Conservation (phyloP, 2,113 vertebrate genomes). For the Pygoscelis antarcticus region DNA sequence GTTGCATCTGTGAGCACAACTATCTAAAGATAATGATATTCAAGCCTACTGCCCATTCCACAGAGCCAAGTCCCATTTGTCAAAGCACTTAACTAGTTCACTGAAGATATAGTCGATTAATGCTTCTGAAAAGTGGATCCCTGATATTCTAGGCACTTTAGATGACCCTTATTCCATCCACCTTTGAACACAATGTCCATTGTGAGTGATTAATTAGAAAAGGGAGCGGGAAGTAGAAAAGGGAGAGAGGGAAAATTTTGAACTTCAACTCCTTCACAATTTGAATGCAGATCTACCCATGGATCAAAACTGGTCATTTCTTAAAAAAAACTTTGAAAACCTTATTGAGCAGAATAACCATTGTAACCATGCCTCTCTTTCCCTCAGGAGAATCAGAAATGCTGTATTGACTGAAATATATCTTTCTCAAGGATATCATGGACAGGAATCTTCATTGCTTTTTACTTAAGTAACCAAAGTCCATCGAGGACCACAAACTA, state of each 20-base stretch:
- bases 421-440: background rate
- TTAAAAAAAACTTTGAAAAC: background rate
- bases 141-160: background rate
- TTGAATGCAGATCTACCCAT: background rate
- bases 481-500: background rate
- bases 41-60: background rate
- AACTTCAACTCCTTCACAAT: background rate
- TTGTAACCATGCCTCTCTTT: background rate
- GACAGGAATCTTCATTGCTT: background rate
- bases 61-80: background rate
- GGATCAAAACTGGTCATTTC: background rate
- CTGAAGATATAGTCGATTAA: background rate
- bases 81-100: background rate
- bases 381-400: background rate
- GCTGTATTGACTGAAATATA: background rate
- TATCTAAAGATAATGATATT: background rate
- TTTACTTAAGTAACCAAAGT: background rate
- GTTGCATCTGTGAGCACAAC: background rate
- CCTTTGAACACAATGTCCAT: background rate
- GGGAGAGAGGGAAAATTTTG: background rate
- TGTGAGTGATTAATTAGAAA: background rate
- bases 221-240: background rate
- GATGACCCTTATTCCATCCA: background rate
- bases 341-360: background rate
- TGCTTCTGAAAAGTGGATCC: background rate